A percentile compares a stretch with the other conserved stretches of the same genome.
Evolutionary conservation across 2,797 vertebrate genomes (phyloP).

Genomic region (Myiothlypis coronata): DNA sequence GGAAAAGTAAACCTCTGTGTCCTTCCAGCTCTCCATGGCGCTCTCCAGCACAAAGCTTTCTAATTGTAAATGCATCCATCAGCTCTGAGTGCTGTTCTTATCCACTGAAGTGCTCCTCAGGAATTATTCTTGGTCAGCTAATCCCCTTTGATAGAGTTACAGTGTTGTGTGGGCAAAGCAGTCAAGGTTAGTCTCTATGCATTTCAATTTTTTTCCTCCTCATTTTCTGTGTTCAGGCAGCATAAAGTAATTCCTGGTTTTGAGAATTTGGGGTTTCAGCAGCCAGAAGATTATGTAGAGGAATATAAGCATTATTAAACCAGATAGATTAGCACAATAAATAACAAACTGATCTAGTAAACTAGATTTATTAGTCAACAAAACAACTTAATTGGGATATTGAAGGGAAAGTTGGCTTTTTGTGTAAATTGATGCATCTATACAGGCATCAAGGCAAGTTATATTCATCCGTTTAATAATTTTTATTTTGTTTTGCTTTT

Average conservation of each 20-base stretch:
- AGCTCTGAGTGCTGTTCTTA: background rate
- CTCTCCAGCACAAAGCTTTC: background rate
- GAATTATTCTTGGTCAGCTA: background rate
- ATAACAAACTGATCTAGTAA: background rate
- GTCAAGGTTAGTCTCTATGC: background rate
- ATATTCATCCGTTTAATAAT: background rate
- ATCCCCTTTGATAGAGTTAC: background rate
- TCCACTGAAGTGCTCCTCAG: rapidly evolving
- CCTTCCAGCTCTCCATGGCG: background rate
- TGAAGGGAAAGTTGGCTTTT: background rate
- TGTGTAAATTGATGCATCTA: background rate
- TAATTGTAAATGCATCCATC: background rate
- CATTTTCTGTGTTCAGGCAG: background rate
- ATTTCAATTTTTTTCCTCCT: background rate
- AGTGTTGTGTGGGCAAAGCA: background rate
- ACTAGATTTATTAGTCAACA: background rate
- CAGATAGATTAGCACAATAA: background rate
- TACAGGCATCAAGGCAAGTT: background rate
- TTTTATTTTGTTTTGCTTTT: background rate
- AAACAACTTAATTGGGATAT: background rate
- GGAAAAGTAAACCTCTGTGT: background rate
- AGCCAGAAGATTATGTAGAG: background rate
- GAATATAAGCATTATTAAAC: background rate
- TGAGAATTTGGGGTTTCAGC: background rate
- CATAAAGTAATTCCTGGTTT: background rate